Evolutionary conservation across 1,140 invertebrate genomes (phyloP).

Genomic region (Meloidogyne exigua): DNA sequence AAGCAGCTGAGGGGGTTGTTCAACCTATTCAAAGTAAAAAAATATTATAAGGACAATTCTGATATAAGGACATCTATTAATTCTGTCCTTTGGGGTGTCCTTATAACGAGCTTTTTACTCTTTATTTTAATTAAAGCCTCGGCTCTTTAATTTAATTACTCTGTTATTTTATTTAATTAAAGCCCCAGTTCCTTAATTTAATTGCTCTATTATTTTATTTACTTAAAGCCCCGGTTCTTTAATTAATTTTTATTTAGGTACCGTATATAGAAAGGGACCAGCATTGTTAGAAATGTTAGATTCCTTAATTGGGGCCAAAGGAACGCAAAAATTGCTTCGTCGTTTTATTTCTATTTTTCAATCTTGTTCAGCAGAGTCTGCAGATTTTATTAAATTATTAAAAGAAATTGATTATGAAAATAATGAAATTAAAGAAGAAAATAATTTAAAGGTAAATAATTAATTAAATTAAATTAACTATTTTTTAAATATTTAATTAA

Average conservation of each 20-base stretch:
- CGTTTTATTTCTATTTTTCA: constrained; percentile 37
- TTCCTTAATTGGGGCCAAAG: constrained; percentile 34
- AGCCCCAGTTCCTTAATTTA: neutral
- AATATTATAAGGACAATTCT: too few species aligned
- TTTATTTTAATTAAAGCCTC: too few species aligned
- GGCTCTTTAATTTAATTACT: neutral
- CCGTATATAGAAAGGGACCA: constrained; percentile 42
- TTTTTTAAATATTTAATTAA: too few species aligned
- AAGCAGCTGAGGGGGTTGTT: neutral
- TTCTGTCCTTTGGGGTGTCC: too few species aligned
- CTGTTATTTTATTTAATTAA: neutral
- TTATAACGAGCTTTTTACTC: too few species aligned
- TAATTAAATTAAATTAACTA: too few species aligned
- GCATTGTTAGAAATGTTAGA: constrained; percentile 43
- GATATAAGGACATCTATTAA: too few species aligned
- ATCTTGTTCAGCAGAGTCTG: constrained; percentile 32
- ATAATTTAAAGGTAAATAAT: neutral
- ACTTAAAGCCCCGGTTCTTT: neutral
- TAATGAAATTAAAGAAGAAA: constrained; percentile 4
- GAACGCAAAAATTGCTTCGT: constrained; percentile 38
- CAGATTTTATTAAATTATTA: constrained; percentile 39
- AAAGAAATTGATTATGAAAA: constrained; percentile 16
- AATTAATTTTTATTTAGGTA: constrained; percentile 25
- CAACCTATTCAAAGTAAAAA: neutral
- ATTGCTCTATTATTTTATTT: neutral